phyloP scores from a whole-genome alignment of 2,797 vertebrate species.

The Pristis pectinata region DNA sequence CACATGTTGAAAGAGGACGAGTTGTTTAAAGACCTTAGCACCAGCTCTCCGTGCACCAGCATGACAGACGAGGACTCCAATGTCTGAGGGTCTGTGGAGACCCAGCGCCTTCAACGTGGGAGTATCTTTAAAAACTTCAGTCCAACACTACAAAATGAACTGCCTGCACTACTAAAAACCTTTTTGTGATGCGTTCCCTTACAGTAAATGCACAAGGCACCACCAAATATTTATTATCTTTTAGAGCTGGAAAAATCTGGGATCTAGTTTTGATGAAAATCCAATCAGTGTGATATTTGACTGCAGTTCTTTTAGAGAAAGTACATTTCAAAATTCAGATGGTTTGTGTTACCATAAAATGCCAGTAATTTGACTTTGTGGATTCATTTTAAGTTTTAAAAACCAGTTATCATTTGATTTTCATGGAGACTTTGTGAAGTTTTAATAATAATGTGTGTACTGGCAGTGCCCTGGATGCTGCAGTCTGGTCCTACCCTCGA shows the following conservation, averaged over 20 bases:
- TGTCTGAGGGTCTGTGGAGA: constrained; percentile 58
- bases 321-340: not conserved
- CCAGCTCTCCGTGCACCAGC: constrained; percentile 74
- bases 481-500: not conserved
- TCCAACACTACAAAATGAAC: not conserved
- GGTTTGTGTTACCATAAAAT: not conserved
- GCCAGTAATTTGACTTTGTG: not conserved
- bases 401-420: not conserved
- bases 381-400: not conserved
- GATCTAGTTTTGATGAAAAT: not conserved
- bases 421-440: not conserved
- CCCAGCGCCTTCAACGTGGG: constrained; percentile 10
- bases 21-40: constrained; percentile 80
- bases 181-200: not conserved
- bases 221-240: constrained; percentile 12
- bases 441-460: not conserved
- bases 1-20: constrained; percentile 97
- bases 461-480: not conserved
- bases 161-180: constrained; percentile 16
- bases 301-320: not conserved
- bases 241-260: not conserved
- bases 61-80: constrained; percentile 86
- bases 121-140: constrained; percentile 37
- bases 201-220: not conserved
- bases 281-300: not conserved